Evolutionary conservation across 1,140 invertebrate species (phyloP), one percentile per base, ranked within the genome.

Genomic region (Chionoecetes opilio): DNA sequence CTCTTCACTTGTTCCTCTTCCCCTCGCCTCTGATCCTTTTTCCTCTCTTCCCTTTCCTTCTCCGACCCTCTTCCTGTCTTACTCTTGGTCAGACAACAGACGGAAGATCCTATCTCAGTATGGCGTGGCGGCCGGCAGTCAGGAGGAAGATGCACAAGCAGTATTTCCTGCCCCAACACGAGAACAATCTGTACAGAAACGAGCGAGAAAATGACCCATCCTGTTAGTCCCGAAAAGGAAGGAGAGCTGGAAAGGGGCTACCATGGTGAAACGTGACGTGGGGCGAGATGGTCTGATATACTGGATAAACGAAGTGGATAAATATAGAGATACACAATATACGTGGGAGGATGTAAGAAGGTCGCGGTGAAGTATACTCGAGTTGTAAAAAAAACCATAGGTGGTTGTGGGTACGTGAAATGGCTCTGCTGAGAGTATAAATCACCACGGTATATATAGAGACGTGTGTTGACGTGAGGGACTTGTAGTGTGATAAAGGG

Each of bases 131-230:
- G 63, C 63, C 63, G 63, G 63, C 63, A 75, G 63, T 75, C 63
- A 75, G 63, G 63, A 75, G 21, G 63, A 75, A 75, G 63, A 87
- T 87, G 31, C 86, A 87, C 32, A 87, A 87, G 46, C 34, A 87
- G 86, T 35, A 41, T 37, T 37, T 87, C 34, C 38, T 41, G 38
- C 34, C 34, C 26, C 26, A 87, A 87, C 34, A 34, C 38, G 34
- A 88, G 86, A 88, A 88, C 34, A 26, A 35, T 37, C 26, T 38
- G 26, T 38, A 35, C n/a, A 88, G 86, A 11, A 37, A 46, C 31
- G 21, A 88, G n/a, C 14, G 41, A n/a, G 34, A 35, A 88, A 29
- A 88, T 29, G 35, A 38, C 63, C 63, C 63, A 75, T 26, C 63
- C 5, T 75, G 63, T 75, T 75, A 75, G 21, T 75, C 63, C n/a